A percentile compares a stretch with the other conserved stretches of the same genome.
These are phyloP conservation scores for Cephalopterus ornatus DNA, from an alignment of 2,113 vertebrate species.

Conservation along the genomic window DNA sequence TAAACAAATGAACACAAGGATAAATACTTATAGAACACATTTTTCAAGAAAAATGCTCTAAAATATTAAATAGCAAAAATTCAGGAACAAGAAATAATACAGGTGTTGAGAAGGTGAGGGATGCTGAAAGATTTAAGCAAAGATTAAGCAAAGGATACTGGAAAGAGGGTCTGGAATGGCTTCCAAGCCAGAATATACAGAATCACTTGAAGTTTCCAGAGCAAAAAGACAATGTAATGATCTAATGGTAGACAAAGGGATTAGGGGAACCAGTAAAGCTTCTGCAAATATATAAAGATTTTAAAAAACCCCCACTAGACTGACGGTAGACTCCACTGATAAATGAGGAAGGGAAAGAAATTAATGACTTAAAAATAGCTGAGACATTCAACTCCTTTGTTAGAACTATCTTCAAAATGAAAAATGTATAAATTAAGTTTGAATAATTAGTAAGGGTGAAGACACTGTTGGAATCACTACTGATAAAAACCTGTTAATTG, in stretches of 20 bases:
- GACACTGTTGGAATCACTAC: background rate
- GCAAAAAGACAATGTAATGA: background rate
- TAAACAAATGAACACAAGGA: background rate
- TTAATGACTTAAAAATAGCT: constrained; percentile 40
- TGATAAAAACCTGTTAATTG: background rate
- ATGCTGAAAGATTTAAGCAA: background rate
- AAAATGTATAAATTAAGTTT: constrained; percentile 28
- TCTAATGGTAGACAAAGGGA: background rate
- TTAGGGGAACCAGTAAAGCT: background rate
- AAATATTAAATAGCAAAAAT: background rate
- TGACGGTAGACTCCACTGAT: constrained; percentile 39
- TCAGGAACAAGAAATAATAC: background rate
- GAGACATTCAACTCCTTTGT: constrained; percentile 23
- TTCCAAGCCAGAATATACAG: background rate
- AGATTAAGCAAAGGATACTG: background rate
- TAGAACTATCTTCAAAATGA: constrained; percentile 26
- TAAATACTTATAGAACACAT: background rate
- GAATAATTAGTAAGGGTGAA: constrained; percentile 37
- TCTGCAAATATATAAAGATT: constrained; percentile 17
- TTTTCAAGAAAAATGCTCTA: background rate
- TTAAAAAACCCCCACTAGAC: background rate
- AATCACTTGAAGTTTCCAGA: background rate
- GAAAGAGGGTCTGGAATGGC: background rate
- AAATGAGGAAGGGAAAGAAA: constrained; percentile 40
- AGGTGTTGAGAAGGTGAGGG: background rate